Base-by-base conservation (phyloP, 2,888 invertebrate genomes). In the Endotricha flammealis region DNA sequence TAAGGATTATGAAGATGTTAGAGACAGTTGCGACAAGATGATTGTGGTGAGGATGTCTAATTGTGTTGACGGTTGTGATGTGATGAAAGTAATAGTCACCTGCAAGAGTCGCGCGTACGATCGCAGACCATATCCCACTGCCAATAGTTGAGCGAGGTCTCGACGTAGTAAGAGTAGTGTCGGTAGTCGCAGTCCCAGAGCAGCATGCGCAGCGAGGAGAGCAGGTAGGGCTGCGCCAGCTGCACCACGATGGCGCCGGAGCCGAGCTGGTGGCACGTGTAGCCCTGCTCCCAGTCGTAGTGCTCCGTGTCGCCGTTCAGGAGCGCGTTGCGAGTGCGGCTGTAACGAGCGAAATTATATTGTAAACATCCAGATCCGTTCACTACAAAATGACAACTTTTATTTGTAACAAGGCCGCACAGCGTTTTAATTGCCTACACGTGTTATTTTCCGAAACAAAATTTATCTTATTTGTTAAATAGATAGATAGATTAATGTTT, bases 201-300 rank as follows among this genome's bases (percentile, higher is more conserved):
- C 53, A 99, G 86, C 66, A 99, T 83, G 78, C 97, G 91, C 88
- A 99, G 91, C 14, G 96, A 96, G 38, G 92, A 91, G 44, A 99
- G 91, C 65, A 97, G 89, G 76, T 97, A 98, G 2, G 99, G 99
- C 88, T 99, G 99, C 38, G 92, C 96, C 49, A 99, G 90, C 81
- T 99, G 97, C 43, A 99, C 94, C 55, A 97, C 90, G 65, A 99
- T 98, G 53, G 95, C 93, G 39, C 99, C 98, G 50, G 95, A 94
- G 53, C 97, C 96, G 43, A 97, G 87, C 82, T 98, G 98, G 88
- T 98, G 98, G 76, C 98, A 98, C 3, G 98, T 98, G 80, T 98
- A 99, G 45, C 98, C 98, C 36, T 95, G 95, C 81, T 99, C 99
- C 98, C 98, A 99, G 87, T 99, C 98, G 79, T 99, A 99, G 81